Percentiles rank a stretch among this genome's conserved stretches.
These are phyloP conservation scores for Cichlasoma orientale DNA, from an alignment of 2,797 vertebrate genomes.

Conservation along the genomic window DNA sequence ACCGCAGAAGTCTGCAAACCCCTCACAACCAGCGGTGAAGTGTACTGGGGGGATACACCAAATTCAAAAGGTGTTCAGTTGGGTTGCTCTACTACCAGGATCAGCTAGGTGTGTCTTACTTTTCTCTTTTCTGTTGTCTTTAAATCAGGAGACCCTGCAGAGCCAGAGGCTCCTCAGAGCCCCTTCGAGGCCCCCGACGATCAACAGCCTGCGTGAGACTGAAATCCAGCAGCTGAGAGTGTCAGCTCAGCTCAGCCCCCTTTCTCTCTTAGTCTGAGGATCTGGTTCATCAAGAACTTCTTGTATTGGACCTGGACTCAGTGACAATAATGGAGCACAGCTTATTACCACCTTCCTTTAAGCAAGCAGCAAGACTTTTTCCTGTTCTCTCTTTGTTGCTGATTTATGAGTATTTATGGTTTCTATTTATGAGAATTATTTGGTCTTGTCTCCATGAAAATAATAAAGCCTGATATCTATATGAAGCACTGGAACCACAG, in stretches of 20 bases:
- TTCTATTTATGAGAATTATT: background rate
- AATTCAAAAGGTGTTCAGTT: too few species aligned
- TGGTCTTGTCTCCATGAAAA: background rate
- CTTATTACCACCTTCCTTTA: background rate
- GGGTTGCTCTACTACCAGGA: too few species aligned
- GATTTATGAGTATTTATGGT: background rate
- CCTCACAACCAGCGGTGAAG: background rate
- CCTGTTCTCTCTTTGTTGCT: too few species aligned
- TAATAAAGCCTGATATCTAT: too few species aligned
- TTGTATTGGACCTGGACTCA: background rate
- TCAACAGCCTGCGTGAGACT: conserved; percentile 28
- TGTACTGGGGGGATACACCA: fast-evolving
- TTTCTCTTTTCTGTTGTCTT: background rate
- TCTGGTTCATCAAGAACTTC: background rate
- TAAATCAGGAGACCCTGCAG: conserved; percentile 6
- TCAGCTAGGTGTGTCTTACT: background rate
- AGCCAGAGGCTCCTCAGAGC: background rate
- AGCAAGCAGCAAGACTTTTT: background rate
- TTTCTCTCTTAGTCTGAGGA: background rate
- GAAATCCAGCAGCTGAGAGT: conserved; percentile 16
- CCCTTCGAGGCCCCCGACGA: fast-evolving
- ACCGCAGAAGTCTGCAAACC: background rate
- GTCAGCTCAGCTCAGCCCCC: background rate
- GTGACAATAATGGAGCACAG: background rate
- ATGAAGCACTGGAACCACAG: too few species aligned